Percentiles rank a stretch among this genome's conserved stretches.
Evolutionary conservation across 2,888 invertebrate species (phyloP).

Genomic region (Synanthedon formicaeformis): DNA sequence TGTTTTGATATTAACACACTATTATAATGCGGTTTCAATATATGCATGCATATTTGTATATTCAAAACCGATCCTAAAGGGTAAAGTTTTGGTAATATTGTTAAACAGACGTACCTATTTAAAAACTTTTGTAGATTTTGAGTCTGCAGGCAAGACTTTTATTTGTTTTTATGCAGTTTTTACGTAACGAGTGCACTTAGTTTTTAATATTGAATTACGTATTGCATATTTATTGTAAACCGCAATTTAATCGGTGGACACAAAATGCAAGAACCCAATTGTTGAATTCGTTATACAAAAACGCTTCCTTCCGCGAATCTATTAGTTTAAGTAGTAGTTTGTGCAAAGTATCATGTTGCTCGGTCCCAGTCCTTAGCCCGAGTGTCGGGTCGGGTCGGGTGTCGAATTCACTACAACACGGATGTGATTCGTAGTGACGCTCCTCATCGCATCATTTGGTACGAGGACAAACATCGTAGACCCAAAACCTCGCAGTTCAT

Average conservation of each 20-base stretch:
- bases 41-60: no score
- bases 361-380: background rate
- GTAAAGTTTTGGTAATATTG: no score
- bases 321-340: constrained; percentile 18
- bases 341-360: constrained; percentile 47
- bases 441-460: constrained; percentile 9
- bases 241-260: background rate
- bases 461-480: constrained; percentile 9
- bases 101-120: no score
- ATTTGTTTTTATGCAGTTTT: no score
- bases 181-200: no score
- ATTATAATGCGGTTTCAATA: no score
- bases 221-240: no score
- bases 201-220: no score
- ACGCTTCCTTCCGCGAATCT: constrained; percentile 52
- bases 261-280: background rate
- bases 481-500: constrained; percentile 6
- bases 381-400: constrained; percentile 19
- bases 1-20: no score
- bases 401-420: constrained; percentile 16
- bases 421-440: constrained; percentile 6
- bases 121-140: no score
- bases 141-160: no score
- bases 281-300: background rate
- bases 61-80: no score